A percentile compares a stretch with the other conserved stretches of the same genome.
phyloP scores from a whole-genome alignment of 2,113 vertebrate species.

The Neolamprologus hecqui region DNA sequence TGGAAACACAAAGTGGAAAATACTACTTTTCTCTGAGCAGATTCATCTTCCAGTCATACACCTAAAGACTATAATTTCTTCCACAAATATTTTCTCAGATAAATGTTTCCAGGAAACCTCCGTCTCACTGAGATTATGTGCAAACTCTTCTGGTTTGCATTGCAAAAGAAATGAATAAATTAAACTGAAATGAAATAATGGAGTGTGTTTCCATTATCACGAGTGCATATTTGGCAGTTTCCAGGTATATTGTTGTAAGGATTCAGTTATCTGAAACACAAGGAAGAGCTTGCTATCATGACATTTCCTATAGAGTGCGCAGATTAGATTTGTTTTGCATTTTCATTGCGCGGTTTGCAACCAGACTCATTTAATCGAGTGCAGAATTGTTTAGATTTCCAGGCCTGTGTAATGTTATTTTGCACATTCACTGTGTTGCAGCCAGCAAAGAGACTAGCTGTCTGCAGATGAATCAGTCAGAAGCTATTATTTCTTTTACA shows the following conservation, averaged over 20 bases:
- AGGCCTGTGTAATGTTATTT: background rate
- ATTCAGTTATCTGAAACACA: background rate
- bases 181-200: background rate
- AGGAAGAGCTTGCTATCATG: background rate
- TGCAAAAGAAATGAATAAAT: background rate
- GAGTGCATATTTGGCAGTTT: background rate
- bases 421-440: background rate
- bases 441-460: background rate
- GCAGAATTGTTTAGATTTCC: background rate
- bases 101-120: background rate
- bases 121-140: rapidly evolving
- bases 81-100: background rate
- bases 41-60: background rate
- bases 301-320: background rate
- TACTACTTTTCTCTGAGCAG: background rate
- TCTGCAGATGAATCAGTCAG: background rate
- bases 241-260: background rate
- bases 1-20: background rate
- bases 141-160: background rate
- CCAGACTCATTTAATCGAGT: background rate
- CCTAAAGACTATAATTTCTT: background rate
- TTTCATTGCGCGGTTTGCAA: background rate
- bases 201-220: background rate
- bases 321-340: background rate
- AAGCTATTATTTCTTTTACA: background rate